Evolutionary conservation across 2,797 vertebrate species (phyloP), one percentile per base, ranked within the genome.

Genomic region (Pseudomugil tenellus): DNA sequence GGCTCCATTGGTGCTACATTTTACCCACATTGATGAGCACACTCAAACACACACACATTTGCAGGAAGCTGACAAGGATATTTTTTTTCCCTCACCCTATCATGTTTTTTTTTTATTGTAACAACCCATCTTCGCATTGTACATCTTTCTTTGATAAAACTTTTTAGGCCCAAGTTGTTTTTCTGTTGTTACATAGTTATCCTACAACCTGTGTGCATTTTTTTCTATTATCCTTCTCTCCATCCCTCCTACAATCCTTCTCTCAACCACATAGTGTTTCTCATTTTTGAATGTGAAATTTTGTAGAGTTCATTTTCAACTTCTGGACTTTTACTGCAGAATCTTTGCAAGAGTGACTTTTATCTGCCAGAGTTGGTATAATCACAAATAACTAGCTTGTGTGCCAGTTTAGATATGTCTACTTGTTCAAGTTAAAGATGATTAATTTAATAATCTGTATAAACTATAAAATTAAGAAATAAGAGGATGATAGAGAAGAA

Each of bases 261-360:
- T 48, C 32, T 64, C 72, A 63, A 64, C 76, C 84, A 84, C 87
- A 81, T 67, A 74, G 65, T 64, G 86, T 74, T 80, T 86, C 72
- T 89, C 78, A 76, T 88, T 87, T 82, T 78, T 76, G 70, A 91
- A 91, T 76, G 80, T 87, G 71, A 73, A 83, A 89, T 87, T 84
- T 81, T 85, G 77, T 86, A 68, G 76, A 72, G 77, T 83, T 79
- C 63, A 72, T 88, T 88, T 85, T 73, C 13, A 84, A 90, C 85
- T 69, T 83, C 72, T 73, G 66, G 63, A 61, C 73, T 81, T 57
- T 72, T 66, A 82, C 77, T 79, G 70, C 74, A 35, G 58, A 78
- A 53, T 83, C 72, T 73, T 86, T 70, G 79, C 69, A 72, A 70
- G 37, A 71, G 56, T 74, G 68, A 63, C 76, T 71, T 81, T 87